A percentile compares a stretch with the other conserved stretches of the same genome.
phyloP scores from a whole-genome alignment of 2,888 invertebrate species.

The Eupeodes luniger region DNA sequence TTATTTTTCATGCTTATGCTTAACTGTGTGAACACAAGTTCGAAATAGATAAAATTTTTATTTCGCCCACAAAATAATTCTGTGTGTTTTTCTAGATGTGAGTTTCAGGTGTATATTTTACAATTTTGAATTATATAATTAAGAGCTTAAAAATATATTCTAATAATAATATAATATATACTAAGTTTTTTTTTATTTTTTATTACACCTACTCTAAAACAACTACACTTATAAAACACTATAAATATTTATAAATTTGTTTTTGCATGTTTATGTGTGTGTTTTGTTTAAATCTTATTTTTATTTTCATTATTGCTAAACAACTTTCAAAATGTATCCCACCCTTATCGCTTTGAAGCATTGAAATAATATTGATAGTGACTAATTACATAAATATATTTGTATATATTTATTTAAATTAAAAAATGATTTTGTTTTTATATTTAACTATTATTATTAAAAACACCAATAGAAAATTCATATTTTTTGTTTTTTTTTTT shows the following conservation, averaged over 20 bases:
- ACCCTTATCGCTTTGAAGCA: slow-evolving; percentile 52
- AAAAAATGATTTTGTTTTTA: slow-evolving; percentile 43
- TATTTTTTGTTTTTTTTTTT: slow-evolving; percentile 24
- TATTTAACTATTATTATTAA: slow-evolving; percentile 49
- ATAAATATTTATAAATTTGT: slow-evolving; percentile 70
- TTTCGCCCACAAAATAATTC: slow-evolving; percentile 66
- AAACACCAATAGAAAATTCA: slow-evolving; percentile 72
- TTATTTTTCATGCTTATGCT: slow-evolving; percentile 52
- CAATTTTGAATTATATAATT: slow-evolving; percentile 67
- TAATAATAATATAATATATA: slow-evolving; percentile 47
- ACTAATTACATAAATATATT: slow-evolving; percentile 49
- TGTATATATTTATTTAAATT: slow-evolving; percentile 33
- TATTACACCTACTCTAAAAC: slow-evolving; percentile 76
- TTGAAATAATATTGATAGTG: slow-evolving; percentile 53
- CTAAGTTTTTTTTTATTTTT: slow-evolving; percentile 63
- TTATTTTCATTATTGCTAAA: slow-evolving; percentile 68
- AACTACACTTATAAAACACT: slow-evolving; percentile 77
- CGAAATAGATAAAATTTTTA: slow-evolving; percentile 70
- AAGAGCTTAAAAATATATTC: slow-evolving; percentile 72
- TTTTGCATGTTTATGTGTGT: slow-evolving; percentile 56
- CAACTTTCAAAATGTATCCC: slow-evolving; percentile 59
- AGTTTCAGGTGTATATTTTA: slow-evolving; percentile 80
- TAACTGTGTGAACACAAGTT: slow-evolving; percentile 73
- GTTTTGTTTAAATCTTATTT: slow-evolving; percentile 19
- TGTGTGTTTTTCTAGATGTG: slow-evolving; percentile 53